phyloP scores from a whole-genome alignment of 1,140 invertebrate genomes.

The Aphidius ervi region DNA sequence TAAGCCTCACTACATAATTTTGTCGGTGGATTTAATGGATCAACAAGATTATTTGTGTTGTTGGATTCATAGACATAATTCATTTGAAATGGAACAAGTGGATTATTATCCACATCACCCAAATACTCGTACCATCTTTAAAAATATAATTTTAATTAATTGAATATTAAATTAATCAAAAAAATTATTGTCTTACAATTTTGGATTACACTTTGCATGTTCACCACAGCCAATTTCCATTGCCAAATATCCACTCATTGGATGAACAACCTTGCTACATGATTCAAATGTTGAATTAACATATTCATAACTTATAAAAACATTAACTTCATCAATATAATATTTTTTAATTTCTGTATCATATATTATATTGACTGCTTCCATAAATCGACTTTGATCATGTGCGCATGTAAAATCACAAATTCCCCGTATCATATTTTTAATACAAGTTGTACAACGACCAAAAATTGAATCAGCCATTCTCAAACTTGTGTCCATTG shows the following conservation, averaged over 20 bases:
- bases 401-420: conserved; percentile 62
- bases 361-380: conserved; percentile 31
- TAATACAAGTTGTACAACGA: conserved; percentile 59
- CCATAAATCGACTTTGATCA: conserved; percentile 56
- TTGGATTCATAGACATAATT: conserved; percentile 54
- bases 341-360: neutral
- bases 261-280: conserved; percentile 59
- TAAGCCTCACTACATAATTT: conserved; percentile 60
- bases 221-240: conserved; percentile 67
- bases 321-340: conserved; percentile 30
- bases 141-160: conserved; percentile 14
- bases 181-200: conserved; percentile 36
- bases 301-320: conserved; percentile 57
- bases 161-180: conserved; percentile 7
- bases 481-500: conserved; percentile 47
- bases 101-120: conserved; percentile 54
- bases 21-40: conserved; percentile 54
- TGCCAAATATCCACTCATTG: conserved; percentile 64
- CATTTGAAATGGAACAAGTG: conserved; percentile 65
- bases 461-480: conserved; percentile 57
- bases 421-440: conserved; percentile 57
- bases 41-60: conserved; percentile 26
- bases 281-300: conserved; percentile 65
- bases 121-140: conserved; percentile 60
- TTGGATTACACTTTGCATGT: conserved; percentile 57